phyloP scores from a whole-genome alignment of 2,797 vertebrate species.

The Microctenopoma steveboyesi region DNA sequence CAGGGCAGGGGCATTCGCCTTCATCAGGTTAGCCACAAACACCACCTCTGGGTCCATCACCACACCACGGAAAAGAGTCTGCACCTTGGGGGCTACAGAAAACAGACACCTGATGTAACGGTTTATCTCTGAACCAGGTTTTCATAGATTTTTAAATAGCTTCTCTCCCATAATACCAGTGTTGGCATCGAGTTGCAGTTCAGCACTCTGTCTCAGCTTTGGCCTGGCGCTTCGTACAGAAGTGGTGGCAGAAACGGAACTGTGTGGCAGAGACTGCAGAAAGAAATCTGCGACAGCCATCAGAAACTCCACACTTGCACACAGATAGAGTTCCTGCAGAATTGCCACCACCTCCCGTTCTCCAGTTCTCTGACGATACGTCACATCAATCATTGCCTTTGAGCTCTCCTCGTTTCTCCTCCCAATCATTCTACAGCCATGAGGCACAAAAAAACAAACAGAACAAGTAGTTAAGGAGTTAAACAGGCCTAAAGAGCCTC shows the following conservation, averaged over 20 bases:
- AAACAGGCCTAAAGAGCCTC: not conserved
- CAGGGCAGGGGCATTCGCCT: conserved; percentile 90
- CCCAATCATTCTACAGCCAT: conserved; percentile 89
- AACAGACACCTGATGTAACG: not conserved
- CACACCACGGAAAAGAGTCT: conserved; percentile 84
- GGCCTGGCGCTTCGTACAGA: conserved; percentile 60
- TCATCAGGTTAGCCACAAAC: conserved; percentile 93
- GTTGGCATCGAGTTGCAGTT: conserved; percentile 70
- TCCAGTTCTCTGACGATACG: conserved; percentile 81
- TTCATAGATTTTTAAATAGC: too few species aligned
- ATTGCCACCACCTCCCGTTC: conserved; percentile 84
- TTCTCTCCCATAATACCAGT: conserved; percentile 45
- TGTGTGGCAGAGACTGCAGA: conserved; percentile 88
- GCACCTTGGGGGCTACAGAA: conserved; percentile 47
- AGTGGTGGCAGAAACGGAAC: conserved; percentile 13
- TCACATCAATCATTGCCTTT: conserved; percentile 89
- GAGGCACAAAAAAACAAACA: not conserved
- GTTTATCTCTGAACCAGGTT: not conserved
- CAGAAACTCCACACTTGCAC: conserved; percentile 96
- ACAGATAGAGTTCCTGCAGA: conserved; percentile 92
- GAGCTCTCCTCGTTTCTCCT: conserved; percentile 81
- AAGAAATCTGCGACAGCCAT: conserved; percentile 95
- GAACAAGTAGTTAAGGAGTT: not conserved
- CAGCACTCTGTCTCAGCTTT: conserved; percentile 77
- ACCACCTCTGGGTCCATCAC: conserved; percentile 94